Conservation (phyloP, 2,888 invertebrate species). For the Tromatobia lineatoria region DNA sequence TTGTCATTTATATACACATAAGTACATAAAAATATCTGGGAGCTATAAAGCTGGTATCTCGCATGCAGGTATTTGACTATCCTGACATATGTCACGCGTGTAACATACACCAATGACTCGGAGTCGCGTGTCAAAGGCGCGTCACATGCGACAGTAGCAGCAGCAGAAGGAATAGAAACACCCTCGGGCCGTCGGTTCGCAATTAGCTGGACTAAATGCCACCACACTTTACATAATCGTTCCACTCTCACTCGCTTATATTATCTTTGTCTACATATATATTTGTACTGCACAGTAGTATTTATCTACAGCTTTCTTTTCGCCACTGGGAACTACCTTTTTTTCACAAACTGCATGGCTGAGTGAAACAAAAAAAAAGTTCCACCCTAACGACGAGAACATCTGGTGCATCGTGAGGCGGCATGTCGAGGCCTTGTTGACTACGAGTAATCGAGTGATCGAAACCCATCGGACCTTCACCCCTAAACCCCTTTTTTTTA, state of each 20-base stretch:
- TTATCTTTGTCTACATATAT: background rate
- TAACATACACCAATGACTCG: conserved; percentile 74
- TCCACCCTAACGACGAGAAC: conserved; percentile 70
- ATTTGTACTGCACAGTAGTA: conserved; percentile 1
- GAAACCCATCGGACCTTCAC: conserved; percentile 46
- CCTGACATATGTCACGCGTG: conserved; percentile 76
- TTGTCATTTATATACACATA: background rate
- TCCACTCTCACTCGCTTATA: conserved; percentile 55
- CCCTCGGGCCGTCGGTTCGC: conserved; percentile 63
- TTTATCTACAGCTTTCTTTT: conserved; percentile 5
- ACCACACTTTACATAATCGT: conserved; percentile 81
- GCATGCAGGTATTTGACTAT: conserved; percentile 9
- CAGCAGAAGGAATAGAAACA: conserved; percentile 18
- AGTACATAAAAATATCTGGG: conserved; percentile 3
- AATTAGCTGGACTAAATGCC: conserved; percentile 81
- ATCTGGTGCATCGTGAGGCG: conserved; percentile 70
- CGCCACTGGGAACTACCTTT: background rate
- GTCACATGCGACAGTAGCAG: conserved; percentile 71
- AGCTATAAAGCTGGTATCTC: conserved; percentile 10
- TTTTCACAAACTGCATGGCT: conserved; percentile 12
- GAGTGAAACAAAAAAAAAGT: conserved; percentile 45
- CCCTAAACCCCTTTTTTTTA: conserved; percentile 49
- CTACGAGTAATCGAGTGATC: conserved; percentile 61
- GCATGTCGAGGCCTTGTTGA: conserved; percentile 48
- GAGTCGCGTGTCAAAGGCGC: conserved; percentile 79